A percentile compares a stretch with the other conserved stretches of the same genome.
Evolutionary conservation across 35 echinoderm and acorn worm species (phyloP).

Genomic region (Apostichopus japonicus): DNA sequence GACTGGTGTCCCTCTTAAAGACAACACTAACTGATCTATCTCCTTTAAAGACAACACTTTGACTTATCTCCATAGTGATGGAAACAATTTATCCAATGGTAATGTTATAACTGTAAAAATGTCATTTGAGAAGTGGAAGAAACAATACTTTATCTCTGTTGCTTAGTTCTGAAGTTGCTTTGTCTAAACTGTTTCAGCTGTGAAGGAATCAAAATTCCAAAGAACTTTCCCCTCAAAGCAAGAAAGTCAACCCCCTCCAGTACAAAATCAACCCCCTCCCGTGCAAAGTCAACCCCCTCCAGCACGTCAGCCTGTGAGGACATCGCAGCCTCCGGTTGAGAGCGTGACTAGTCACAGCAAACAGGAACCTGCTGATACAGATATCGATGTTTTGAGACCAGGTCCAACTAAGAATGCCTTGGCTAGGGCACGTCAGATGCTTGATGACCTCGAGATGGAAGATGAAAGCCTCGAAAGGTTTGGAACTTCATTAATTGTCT

Average conservation of each 20-base stretch:
- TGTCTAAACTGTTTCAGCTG: background rate
- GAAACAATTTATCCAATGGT: no score
- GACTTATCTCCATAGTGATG: no score
- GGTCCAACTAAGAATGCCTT: constrained; percentile 43
- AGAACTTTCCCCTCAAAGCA: background rate
- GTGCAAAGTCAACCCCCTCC: background rate
- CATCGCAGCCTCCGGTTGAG: background rate
- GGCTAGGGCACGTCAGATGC: constrained; percentile 37
- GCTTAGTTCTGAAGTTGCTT: background rate
- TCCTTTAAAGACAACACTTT: no score
- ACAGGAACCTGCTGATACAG: background rate
- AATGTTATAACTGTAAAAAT: no score
- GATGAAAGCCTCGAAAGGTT: constrained; percentile 8
- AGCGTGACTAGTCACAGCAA: background rate
- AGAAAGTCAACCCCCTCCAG: constrained; percentile 2
- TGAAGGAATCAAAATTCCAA: background rate
- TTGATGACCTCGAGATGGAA: constrained; percentile 39
- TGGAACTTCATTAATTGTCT: background rate
- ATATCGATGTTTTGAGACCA: constrained; percentile 42
- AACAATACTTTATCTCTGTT: no score
- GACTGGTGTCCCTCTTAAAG: no score
- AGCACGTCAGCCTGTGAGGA: constrained; percentile 20
- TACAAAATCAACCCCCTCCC: background rate
- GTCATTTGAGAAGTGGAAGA: no score
- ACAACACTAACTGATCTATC: no score